Evolutionary conservation across 2,888 invertebrate species (phyloP), one percentile per base, ranked within the genome.

Genomic region (Catocala sponsa): DNA sequence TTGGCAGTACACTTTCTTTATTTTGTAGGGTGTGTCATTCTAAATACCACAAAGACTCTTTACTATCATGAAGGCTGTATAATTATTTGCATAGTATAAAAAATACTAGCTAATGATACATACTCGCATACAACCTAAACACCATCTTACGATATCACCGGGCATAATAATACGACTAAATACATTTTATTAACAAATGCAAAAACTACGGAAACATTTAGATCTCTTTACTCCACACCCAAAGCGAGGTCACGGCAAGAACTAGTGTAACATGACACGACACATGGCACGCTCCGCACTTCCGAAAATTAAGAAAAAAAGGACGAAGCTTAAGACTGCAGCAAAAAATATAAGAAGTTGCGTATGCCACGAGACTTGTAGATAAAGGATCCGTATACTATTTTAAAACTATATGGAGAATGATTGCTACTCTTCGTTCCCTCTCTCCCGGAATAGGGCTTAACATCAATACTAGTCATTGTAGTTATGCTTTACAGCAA

Each of bases 271-370:
- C 72, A 33, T 74, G 90, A 92, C 66, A 76, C 87, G 72, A 68
- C 93, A 93, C 86, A 91, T 92, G 93, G 90, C 90, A 87, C 88
- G 88, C 88, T 88, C 87, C 84, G 82, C 88, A 92, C 93, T 93
- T 93, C 93, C 92, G 88, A 92, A 63, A 87, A 87, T 80, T 84
- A 44, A 78, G 81, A 87, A 91, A 90, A 91, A 91, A 80, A 68
- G 67, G 67, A 38, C n/a, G 47, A 59, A 69, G 55, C 78, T 72
- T 74, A 75, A 71, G 63, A 67, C 50, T 32, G 50, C 49, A 50
- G 72, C 78, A 82, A 83, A 84, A 81, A 83, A 69, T 72, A 50
- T 44, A 49, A 56, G 53, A 57, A 57, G 49, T 48, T 50, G 52
- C n/a, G 71, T 65, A 68, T 64, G 51, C 51, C 43, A 70, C 49